Evolutionary conservation across 2,113 vertebrate species (phyloP).

Genomic region (Laterallus jamaicensis): DNA sequence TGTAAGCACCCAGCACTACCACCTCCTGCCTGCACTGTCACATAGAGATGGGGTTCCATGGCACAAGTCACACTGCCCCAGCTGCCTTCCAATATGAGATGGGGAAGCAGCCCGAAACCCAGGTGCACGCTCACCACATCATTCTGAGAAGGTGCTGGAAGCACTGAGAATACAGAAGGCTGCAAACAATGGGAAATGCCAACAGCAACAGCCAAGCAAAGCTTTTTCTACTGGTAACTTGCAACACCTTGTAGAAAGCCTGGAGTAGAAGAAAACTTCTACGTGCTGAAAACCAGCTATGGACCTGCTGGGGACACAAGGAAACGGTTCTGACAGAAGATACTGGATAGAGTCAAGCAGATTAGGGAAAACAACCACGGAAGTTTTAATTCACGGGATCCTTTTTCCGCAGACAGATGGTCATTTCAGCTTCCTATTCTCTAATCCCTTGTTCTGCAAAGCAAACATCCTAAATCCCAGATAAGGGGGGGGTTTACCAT

Average conservation of each 20-base stretch:
- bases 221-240: not conserved
- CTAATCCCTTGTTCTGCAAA: conserved; percentile 82
- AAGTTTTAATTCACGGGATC: conserved; percentile 58
- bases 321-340: not conserved
- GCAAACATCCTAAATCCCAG: conserved; percentile 84
- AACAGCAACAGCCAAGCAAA: not conserved
- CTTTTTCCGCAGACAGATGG: conserved; percentile 80
- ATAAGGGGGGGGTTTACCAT: conserved; percentile 85
- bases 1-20: not conserved
- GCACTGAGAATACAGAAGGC: not conserved
- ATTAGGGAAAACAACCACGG: conserved; percentile 19
- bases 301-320: not conserved
- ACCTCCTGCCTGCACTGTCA: not conserved
- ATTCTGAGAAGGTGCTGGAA: not conserved
- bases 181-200: not conserved
- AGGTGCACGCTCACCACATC: not conserved
- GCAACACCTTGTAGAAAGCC: not conserved
- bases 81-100: not conserved
- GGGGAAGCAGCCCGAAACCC: not conserved
- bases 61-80: not conserved
- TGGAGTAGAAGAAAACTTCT: not conserved
- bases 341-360: not conserved
- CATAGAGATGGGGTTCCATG: not conserved
- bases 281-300: not conserved
- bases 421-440: conserved; percentile 78